Evolutionary conservation across 2,113 vertebrate genomes (phyloP).

Genomic region (Pterocles gutturalis): DNA sequence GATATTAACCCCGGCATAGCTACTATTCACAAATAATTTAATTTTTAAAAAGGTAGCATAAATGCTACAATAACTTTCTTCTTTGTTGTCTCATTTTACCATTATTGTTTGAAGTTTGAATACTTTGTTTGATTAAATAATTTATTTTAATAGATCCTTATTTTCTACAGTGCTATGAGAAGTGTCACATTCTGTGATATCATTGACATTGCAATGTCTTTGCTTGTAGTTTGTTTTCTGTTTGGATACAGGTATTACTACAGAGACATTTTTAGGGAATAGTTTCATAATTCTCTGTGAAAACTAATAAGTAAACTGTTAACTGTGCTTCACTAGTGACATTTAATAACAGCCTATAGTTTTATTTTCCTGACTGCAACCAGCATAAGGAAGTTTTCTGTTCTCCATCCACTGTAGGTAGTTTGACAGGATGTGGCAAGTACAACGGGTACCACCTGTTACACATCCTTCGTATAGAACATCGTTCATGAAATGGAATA

Average conservation of each 20-base stretch:
- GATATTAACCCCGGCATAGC: neutral
- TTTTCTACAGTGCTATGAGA: neutral
- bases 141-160: neutral
- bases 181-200: neutral
- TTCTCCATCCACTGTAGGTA: neutral
- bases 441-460: neutral
- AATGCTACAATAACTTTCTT: neutral
- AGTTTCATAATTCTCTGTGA: neutral
- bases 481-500: neutral
- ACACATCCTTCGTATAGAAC: neutral
- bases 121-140: neutral
- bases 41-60: neutral
- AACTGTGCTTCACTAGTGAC: neutral
- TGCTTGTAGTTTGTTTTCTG: neutral
- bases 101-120: neutral
- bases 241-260: neutral
- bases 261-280: neutral
- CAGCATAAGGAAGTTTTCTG: neutral
- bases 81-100: neutral
- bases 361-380: neutral
- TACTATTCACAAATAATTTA: neutral
- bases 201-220: neutral
- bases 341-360: neutral
- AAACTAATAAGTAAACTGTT: neutral
- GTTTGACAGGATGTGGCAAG: neutral